Evolutionary conservation across 2,113 vertebrate genomes (phyloP), one percentile per base, ranked within the genome.

Genomic region (Erythrocebus patas): DNA sequence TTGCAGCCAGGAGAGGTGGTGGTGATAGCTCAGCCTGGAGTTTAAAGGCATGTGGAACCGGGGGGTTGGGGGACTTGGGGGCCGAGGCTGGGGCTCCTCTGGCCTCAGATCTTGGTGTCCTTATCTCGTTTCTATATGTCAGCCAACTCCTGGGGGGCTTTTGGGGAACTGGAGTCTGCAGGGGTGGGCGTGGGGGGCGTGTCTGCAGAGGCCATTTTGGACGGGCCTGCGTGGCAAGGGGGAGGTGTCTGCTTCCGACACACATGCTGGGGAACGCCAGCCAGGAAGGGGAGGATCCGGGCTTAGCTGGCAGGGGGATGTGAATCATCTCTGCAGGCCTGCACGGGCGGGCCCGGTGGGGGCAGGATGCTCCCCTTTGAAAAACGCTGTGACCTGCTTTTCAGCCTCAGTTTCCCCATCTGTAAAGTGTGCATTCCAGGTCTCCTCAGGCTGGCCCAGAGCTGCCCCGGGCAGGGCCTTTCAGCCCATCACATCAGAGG

Each of bases 191-290:
- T 64, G 32, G 27, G 35, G 86, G 82, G 83, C 4, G 91, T 84
- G 81, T 57, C 91, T 43, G 48, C 32, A 14, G 96, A 88, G 94
- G 94, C 96, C 96, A 96, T 96, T 55, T 96, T 97, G 88, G 96
- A 72, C 64, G 16, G 95, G 96, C 81, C 66, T 96, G 95, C 91
- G 96, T 97, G 97, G 96, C 97, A 97, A n/a, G 87, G 83, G 75
- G 97, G 96, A 22, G 30, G 93, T 12, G 66, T 13, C 84, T 84
- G 52, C 70, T 40, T 91, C 78, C 3, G 17, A 75, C 83, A 75
- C 83, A 75, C 61, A 25, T 25, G 76, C 17, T 43, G 72, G 89
- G 89, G 86, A 9, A 9, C 1, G 5, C 38, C 6, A 64, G 88
- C 70, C 89, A 40, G 93, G 88, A 93, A 91, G 80, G 89, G 91